A percentile compares a stretch with the other conserved stretches of the same genome.
phyloP scores from a whole-genome alignment of 1,140 invertebrate species.

The Neotoxoptera formosana region DNA sequence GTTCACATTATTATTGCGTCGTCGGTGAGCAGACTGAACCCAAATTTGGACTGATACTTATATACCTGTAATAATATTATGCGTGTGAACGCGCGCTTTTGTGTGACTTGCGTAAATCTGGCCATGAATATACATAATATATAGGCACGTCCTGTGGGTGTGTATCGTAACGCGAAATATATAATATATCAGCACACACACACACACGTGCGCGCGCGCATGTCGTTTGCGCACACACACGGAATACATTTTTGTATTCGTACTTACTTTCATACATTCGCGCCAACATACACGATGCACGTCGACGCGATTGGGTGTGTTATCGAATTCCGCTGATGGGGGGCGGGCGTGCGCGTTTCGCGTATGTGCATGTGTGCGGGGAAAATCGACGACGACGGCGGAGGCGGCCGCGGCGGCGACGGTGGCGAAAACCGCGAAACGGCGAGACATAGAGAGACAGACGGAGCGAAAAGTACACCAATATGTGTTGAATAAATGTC shows the following conservation, averaged over 20 bases:
- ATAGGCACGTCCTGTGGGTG: background rate
- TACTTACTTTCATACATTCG: background rate
- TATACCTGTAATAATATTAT: no score
- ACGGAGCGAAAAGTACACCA: no score
- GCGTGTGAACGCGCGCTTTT: no score
- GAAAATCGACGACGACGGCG: background rate
- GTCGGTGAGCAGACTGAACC: background rate
- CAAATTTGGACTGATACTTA: background rate
- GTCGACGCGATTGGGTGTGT: conserved; percentile 38
- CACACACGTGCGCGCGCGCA: background rate
- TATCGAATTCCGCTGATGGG: conserved; percentile 26
- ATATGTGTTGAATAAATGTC: no score
- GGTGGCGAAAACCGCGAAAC: background rate
- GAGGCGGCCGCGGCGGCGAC: background rate
- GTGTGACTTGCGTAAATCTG: no score
- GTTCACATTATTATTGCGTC: background rate
- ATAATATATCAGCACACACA: background rate
- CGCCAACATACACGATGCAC: background rate
- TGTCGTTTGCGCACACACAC: background rate
- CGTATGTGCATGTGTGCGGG: conserved; percentile 10
- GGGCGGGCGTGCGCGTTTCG: background rate
- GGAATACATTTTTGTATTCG: conserved; percentile 43
- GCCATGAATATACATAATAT: background rate
- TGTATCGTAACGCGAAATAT: background rate
- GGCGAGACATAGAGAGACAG: background rate